Evolutionary conservation across 2,113 vertebrate genomes (phyloP).

Genomic region (Typhlomys cinereus): DNA sequence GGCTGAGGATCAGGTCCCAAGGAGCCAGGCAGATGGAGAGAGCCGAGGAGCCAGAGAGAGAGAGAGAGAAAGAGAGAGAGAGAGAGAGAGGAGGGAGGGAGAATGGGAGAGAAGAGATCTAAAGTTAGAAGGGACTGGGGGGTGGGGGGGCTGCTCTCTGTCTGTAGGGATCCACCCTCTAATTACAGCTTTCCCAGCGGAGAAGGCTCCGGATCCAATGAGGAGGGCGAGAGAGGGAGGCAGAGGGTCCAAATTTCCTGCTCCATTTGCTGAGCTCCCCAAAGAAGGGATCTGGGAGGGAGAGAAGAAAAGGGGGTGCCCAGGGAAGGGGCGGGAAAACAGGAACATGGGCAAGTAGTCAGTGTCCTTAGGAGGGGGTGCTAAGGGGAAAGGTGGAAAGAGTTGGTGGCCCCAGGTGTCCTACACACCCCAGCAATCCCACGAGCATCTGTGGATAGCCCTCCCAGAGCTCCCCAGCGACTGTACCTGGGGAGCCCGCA

Average conservation of each 20-base stretch:
- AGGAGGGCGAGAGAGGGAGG: slow-evolving; percentile 81
- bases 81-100: slow-evolving; percentile 75
- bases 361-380: background rate
- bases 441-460: slow-evolving; percentile 15
- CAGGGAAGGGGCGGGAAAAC: slow-evolving; percentile 46
- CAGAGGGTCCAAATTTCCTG: slow-evolving; percentile 82
- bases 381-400: background rate
- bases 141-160: slow-evolving; percentile 80
- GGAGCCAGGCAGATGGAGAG: slow-evolving; percentile 78
- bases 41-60: slow-evolving; percentile 73
- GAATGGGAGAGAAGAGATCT: slow-evolving; percentile 80
- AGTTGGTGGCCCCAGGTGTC: slow-evolving; percentile 44
- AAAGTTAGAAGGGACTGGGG: slow-evolving; percentile 80
- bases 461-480: slow-evolving; percentile 55
- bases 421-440: slow-evolving; percentile 12
- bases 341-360: slow-evolving; percentile 47
- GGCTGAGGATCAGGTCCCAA: slow-evolving; percentile 75
- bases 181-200: slow-evolving; percentile 82
- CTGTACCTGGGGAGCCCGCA: slow-evolving; percentile 72
- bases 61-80: slow-evolving; percentile 62
- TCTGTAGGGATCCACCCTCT: slow-evolving; percentile 83
- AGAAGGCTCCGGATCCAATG: slow-evolving; percentile 81
- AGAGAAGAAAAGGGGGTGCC: slow-evolving; percentile 63
- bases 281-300: slow-evolving; percentile 78
- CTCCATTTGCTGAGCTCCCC: slow-evolving; percentile 80